Base-by-base conservation (phyloP, 1,140 invertebrate genomes). In the Muscidifurax raptorellus region DNA sequence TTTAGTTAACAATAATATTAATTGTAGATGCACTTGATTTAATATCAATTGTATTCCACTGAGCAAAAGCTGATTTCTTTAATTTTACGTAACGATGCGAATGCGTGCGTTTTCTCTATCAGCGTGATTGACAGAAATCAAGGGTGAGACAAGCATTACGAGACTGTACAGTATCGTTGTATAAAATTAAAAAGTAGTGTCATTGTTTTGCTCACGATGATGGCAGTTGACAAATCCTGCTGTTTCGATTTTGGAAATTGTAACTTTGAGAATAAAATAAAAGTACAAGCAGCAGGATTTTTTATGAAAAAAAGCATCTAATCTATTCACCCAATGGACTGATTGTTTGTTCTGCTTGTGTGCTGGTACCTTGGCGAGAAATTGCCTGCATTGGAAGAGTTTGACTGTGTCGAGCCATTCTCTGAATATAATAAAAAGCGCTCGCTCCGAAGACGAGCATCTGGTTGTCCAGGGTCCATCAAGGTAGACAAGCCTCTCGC, bases 391-490 rank as follows among this genome's bases (percentile, higher is more conserved):
- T 88, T 91, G 25, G 88, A 86, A 87, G 85, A 88, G 82, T 89
- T 90, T 44, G 88, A 88, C 86, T 90, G 88, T 86, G 89, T 89
- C 86, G 90, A 92, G 89, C 92, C 92, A 93, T 93, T 93, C 90
- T 93, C 92, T 85, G 92, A 85, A 86, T 92, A 92, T 47, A 90
- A 87, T 90, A 92, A 83, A 88, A 90, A 92, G 74, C 90, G 92
- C 92, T 93, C 92, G 91, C 89, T 92, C 89, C 91, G 92, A 92
- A 92, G 91, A 92, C 92, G 92, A 93, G 92, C 92, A 90, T 93
- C 92, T 71, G 91, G 92, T 91, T 93, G 92, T 92, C 92, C 92
- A 92, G 92, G 92, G 91, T 93, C 92, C 92, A 93, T 93, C 90
- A 93, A 93, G 89, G 88, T 92, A 92, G 91, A 92, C 90, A 92